A percentile compares a stretch with the other conserved stretches of the same genome.
Evolutionary conservation across 2,797 vertebrate genomes (phyloP).

Genomic region (Valencia hispanica): DNA sequence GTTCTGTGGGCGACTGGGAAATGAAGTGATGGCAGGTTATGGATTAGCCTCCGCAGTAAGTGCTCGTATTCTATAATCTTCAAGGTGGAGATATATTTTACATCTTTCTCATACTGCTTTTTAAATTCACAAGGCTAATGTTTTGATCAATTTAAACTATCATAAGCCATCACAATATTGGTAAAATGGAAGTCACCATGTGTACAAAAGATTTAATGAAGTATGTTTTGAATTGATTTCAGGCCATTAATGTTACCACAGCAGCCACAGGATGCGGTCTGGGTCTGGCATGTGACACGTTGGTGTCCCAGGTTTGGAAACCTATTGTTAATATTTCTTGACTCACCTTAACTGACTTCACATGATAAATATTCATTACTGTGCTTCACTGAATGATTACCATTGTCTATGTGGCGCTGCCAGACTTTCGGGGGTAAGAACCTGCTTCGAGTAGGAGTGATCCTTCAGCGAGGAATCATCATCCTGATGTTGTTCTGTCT

Average conservation of each 20-base stretch:
- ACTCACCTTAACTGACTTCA: neutral
- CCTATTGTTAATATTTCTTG: slow-evolving; percentile 4
- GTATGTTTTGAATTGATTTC: slow-evolving; percentile 42
- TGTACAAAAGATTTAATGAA: neutral
- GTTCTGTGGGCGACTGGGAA: slow-evolving; percentile 81
- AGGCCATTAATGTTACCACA: slow-evolving; percentile 88
- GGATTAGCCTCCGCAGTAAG: slow-evolving; percentile 80
- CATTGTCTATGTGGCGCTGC: slow-evolving; percentile 12
- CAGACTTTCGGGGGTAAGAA: slow-evolving; percentile 91
- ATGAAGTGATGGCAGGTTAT: slow-evolving; percentile 78
- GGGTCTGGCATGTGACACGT: slow-evolving; percentile 86
- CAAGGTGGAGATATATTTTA: neutral
- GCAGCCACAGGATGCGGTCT: slow-evolving; percentile 86
- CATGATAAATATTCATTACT: slow-evolving; percentile 4
- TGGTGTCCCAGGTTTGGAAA: slow-evolving; percentile 77
- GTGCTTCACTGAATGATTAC: slow-evolving; percentile 22
- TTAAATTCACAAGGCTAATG: neutral
- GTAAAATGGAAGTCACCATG: neutral
- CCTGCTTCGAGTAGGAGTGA: slow-evolving; percentile 87
- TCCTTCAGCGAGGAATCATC: slow-evolving; percentile 85
- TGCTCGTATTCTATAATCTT: slow-evolving; percentile 9
- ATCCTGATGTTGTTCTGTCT: slow-evolving; percentile 90
- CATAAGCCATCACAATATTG: slow-evolving; percentile 3
- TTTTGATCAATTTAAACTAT: slow-evolving; percentile 12
- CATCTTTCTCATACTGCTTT: neutral